Percentiles rank a stretch among this genome's conserved stretches.
Conservation (phyloP, 2,888 invertebrate species). For the Drosophila infuscata region DNA sequence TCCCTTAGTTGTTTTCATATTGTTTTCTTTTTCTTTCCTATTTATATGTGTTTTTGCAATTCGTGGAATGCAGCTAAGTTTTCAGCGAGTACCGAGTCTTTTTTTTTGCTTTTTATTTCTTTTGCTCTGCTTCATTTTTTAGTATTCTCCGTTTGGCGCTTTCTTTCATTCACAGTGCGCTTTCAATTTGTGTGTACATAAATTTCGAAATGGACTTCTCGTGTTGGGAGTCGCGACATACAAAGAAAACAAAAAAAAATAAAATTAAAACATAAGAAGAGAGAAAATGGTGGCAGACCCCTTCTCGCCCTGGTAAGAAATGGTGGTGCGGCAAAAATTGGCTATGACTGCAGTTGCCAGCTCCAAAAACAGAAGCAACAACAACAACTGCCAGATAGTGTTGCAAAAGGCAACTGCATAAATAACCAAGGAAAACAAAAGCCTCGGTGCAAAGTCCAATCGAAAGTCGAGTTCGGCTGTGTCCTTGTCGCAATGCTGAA, state of each 20-base stretch:
- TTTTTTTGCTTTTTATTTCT: conserved; percentile 9
- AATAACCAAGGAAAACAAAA: conserved; percentile 62
- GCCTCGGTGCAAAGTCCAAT: conserved; percentile 51
- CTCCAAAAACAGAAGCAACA: conserved; percentile 17
- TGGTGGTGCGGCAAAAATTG: conserved; percentile 52
- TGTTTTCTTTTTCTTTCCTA: conserved; percentile 22
- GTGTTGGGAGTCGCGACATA: conserved; percentile 64
- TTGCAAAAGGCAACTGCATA: conserved; percentile 64
- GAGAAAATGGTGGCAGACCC: conserved; percentile 38
- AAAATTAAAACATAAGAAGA: conserved; percentile 11
- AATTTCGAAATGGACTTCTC: conserved; percentile 80
- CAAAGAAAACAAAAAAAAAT: conserved; percentile 11
- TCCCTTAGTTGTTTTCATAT: conserved; percentile 23
- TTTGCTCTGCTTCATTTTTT: conserved; percentile 15
- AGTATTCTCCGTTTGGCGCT: conserved; percentile 19
- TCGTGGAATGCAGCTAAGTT: conserved; percentile 63
- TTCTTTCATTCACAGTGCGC: conserved; percentile 46
- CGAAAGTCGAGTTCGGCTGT: conserved; percentile 51
- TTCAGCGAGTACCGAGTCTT: conserved; percentile 16
- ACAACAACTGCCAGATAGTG: conserved; percentile 51
- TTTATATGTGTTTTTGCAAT: conserved; percentile 37
- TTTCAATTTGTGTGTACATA: conserved; percentile 79
- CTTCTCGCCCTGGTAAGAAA: conserved; percentile 34
- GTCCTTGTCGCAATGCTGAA: conserved; percentile 45
- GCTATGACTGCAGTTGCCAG: conserved; percentile 43